These are phyloP conservation scores for Petrolisthes manimaculis DNA, from an alignment of 2,888 invertebrate genomes.

Conservation along the genomic window DNA sequence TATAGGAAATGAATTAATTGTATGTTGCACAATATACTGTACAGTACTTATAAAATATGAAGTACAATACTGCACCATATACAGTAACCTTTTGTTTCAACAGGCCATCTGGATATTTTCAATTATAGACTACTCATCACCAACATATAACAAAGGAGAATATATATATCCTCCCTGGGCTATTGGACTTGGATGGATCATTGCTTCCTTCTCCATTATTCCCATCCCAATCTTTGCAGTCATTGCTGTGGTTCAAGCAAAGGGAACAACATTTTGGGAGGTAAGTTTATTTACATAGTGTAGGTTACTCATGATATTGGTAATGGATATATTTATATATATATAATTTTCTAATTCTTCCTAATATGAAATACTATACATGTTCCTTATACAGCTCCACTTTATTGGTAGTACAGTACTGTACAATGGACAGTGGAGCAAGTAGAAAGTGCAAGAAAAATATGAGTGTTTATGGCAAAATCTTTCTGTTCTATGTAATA, in stretches of 20 bases:
- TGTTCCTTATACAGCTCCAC: no score
- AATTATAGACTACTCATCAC: slow-evolving; percentile 87
- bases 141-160: slow-evolving; percentile 84
- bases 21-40: not conserved
- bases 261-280: slow-evolving; percentile 80
- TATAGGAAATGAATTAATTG: not conserved
- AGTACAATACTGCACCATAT: not conserved
- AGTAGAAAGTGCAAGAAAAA: no score
- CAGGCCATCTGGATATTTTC: slow-evolving; percentile 90
- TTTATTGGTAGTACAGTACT: no score
- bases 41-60: not conserved
- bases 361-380: no score
- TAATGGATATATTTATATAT: not conserved
- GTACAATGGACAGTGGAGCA: no score
- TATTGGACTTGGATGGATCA: slow-evolving; percentile 87
- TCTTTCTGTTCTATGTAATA: no score
- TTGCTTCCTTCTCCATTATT: slow-evolving; percentile 84
- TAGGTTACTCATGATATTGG: no score
- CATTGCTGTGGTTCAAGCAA: slow-evolving; percentile 78
- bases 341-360: not conserved
- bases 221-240: slow-evolving; percentile 88
- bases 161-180: slow-evolving; percentile 85
- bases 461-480: no score
- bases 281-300: slow-evolving; percentile 71
- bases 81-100: slow-evolving; percentile 66